Evolutionary conservation across 2,113 vertebrate species (phyloP).

Genomic region (Manacus vitellinus): DNA sequence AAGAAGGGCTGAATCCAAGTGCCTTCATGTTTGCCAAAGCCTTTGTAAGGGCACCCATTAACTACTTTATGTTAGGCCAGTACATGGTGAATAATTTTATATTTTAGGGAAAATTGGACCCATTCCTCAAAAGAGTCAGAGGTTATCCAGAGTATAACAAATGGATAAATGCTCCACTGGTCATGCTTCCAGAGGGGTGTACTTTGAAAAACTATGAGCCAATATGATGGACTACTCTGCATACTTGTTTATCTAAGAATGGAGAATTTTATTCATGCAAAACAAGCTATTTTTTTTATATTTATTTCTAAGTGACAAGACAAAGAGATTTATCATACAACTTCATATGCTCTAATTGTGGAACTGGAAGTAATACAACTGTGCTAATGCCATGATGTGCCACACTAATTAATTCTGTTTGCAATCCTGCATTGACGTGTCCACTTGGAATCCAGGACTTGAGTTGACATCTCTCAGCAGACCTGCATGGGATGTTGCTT

Average conservation of each 20-base stretch:
- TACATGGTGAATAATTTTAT: background rate
- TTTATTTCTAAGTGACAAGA: background rate
- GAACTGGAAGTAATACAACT: background rate
- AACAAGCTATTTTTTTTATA: background rate
- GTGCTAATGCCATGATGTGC: background rate
- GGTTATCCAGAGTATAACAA: background rate
- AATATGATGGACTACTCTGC: background rate
- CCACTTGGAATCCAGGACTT: background rate
- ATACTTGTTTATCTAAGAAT: background rate
- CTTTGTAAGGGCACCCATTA: background rate
- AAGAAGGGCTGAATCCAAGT: background rate
- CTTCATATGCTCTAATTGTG: background rate
- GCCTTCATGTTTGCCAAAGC: background rate
- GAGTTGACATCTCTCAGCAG: background rate
- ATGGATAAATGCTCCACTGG: background rate
- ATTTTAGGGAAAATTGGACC: background rate
- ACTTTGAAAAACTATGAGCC: background rate
- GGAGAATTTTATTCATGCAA: background rate
- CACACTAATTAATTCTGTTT: background rate
- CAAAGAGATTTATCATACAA: background rate
- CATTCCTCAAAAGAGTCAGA: background rate
- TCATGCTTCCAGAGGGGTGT: background rate
- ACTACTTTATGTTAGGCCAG: background rate
- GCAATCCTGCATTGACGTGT: background rate
- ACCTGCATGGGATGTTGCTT: background rate